Evolutionary conservation across 2,113 vertebrate genomes (phyloP).

Genomic region (Heterocephalus glaber): DNA sequence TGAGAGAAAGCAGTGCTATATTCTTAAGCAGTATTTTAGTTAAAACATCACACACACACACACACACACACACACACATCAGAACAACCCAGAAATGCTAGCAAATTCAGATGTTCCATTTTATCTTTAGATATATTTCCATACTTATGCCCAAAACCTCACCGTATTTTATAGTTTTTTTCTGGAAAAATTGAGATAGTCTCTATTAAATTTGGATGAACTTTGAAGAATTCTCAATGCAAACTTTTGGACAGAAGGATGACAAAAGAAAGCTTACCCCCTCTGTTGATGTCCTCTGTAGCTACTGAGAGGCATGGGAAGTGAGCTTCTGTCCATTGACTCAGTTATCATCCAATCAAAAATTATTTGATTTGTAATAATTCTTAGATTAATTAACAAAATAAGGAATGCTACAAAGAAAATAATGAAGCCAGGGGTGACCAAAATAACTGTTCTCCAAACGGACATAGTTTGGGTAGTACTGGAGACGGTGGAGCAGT

Average conservation of each 20-base stretch:
- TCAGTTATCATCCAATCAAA: slow-evolving; percentile 19
- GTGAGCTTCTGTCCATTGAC: background rate
- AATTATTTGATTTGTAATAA: slow-evolving; percentile 24
- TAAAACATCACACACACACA: background rate
- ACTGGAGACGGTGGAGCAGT: background rate
- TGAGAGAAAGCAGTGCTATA: background rate
- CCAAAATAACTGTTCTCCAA: background rate
- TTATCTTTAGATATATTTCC: slow-evolving; percentile 64
- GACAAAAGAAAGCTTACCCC: background rate
- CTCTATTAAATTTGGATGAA: slow-evolving; percentile 22
- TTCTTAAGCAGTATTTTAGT: slow-evolving; percentile 25
- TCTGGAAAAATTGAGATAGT: slow-evolving; percentile 3
- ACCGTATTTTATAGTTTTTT: background rate
- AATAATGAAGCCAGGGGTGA: background rate
- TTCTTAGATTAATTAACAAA: slow-evolving; percentile 12
- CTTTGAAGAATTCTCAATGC: slow-evolving; percentile 22
- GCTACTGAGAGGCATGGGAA: background rate
- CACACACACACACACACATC: background rate
- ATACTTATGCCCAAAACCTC: background rate
- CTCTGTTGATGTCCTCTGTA: background rate
- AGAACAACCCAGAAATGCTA: slow-evolving; percentile 47
- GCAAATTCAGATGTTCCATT: slow-evolving; percentile 23
- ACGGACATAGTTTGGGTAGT: background rate
- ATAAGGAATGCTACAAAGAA: background rate
- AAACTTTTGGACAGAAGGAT: background rate